Evolutionary conservation across 2,113 vertebrate genomes (phyloP), one percentile per base, ranked within the genome.

Genomic region (Megaceryle maxima): DNA sequence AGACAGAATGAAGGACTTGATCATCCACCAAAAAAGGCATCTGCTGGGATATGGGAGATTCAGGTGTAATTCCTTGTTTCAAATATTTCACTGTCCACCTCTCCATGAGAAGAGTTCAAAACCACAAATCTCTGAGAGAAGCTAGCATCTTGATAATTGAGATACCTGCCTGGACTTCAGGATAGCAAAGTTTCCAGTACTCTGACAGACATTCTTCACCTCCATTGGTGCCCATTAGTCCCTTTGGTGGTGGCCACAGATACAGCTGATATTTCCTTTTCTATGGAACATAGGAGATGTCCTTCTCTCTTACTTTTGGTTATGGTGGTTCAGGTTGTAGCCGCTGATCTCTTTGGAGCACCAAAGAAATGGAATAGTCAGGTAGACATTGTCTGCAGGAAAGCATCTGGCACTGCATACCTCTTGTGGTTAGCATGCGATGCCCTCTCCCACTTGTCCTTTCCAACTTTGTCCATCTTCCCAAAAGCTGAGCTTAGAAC

Each of bases 401-500:
- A 64, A 72, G 9, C 13, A 48, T 12, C 50, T 57, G 26, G n/a
- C 28, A 46, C 0, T 0, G 17, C 56, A 17, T 18, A 39, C 1
- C 37, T 63, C 21, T 51, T 33, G 51, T 1, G 0, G 19, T 83
- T 48, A 76, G 28, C 0, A 0, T 28, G 13, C 5, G 11, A 39
- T 28, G n/a, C 20, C 16, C 17, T 70, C 15, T 72, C 41, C 46
- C 53, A 19, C 6, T 68, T 63, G 5, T 5, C 8, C 13, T 53
- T 14, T 68, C 41, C 26, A 80, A 3, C 35, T 72, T 67, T 39
- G 10, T 5, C 9, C 29, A 43, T 48, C 48, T 72, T 94, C 67
- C 28, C 33, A 33, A 72, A 63, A 82, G 9, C 33, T 66, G 24
- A 75, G 20, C 31, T 59, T 37, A 77, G 26, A 12, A 80, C 33